Evolutionary conservation across 2,797 vertebrate species (phyloP).

Genomic region (Epinephelus malabaricus): DNA sequence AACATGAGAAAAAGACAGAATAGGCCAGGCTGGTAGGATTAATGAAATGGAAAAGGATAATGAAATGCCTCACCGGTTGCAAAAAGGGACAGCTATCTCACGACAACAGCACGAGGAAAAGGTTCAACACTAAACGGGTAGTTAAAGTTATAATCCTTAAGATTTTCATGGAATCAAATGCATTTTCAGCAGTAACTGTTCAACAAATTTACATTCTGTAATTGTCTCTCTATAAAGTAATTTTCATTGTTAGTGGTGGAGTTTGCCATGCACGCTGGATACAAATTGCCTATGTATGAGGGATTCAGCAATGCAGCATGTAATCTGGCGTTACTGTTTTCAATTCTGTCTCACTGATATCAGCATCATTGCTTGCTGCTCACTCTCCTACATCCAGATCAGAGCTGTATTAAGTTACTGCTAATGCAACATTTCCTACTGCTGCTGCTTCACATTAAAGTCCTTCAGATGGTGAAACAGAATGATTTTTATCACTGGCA

Average conservation of each 20-base stretch:
- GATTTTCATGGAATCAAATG: neutral
- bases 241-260: conserved; percentile 8
- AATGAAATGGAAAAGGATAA: neutral
- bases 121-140: neutral
- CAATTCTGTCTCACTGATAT: conserved; percentile 15
- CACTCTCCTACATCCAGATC: neutral
- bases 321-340: conserved; percentile 11
- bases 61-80: conserved; percentile 6
- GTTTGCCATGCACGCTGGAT: neutral
- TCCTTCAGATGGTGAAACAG: no score
- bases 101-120: neutral
- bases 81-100: neutral
- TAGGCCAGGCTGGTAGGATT: neutral
- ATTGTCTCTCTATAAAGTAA: conserved; percentile 9
- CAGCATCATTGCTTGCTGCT: neutral
- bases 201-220: conserved; percentile 7
- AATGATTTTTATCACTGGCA: neutral
- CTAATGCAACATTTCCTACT: neutral
- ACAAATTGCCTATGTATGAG: conserved; percentile 13
- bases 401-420: neutral
- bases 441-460: neutral
- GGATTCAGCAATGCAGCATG: conserved; percentile 20
- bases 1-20: neutral
- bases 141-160: neutral
- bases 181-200: neutral